phyloP scores from a whole-genome alignment of 1,140 invertebrate genomes.

The Conopomorpha cramerella region DNA sequence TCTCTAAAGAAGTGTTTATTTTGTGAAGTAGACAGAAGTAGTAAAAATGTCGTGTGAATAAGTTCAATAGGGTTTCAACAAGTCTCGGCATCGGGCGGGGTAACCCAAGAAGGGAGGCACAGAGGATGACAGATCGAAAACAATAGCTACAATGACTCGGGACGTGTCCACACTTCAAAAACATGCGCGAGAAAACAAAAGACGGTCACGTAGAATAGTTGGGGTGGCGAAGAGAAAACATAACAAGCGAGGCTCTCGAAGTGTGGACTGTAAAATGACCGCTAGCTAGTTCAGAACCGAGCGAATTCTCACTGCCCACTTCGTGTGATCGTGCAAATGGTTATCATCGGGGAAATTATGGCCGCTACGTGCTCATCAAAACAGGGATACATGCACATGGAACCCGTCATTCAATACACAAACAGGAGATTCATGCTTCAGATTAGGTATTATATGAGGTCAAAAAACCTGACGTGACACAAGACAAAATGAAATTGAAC shows the following conservation, averaged over 20 bases:
- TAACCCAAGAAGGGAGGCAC: slow-evolving; percentile 31
- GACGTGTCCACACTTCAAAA: slow-evolving; percentile 43
- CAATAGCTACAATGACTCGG: slow-evolving; percentile 33
- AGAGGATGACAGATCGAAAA: slow-evolving; percentile 20
- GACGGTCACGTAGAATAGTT: too few species aligned
- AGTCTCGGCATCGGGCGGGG: slow-evolving; percentile 53
- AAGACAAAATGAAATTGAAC: not conserved
- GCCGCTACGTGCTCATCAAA: too few species aligned
- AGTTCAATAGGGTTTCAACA: slow-evolving; percentile 23
- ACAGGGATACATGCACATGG: too few species aligned
- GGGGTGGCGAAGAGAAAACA: too few species aligned
- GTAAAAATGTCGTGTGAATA: slow-evolving; percentile 21
- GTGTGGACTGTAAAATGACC: slow-evolving; percentile 37
- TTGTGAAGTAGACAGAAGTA: slow-evolving; percentile 28
- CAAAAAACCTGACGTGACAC: slow-evolving; percentile 10
- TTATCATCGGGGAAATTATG: too few species aligned
- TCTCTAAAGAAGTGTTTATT: too few species aligned
- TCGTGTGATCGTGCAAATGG: slow-evolving; percentile 35
- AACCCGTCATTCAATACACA: too few species aligned
- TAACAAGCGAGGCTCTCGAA: slow-evolving; percentile 24
- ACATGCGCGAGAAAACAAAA: too few species aligned
- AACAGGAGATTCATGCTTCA: too few species aligned
- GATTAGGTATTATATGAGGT: slow-evolving; percentile 48
- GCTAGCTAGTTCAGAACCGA: slow-evolving; percentile 7
- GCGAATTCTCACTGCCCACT: slow-evolving; percentile 23